Base-by-base conservation (phyloP, 1,140 invertebrate species). In the Delia radicum region DNA sequence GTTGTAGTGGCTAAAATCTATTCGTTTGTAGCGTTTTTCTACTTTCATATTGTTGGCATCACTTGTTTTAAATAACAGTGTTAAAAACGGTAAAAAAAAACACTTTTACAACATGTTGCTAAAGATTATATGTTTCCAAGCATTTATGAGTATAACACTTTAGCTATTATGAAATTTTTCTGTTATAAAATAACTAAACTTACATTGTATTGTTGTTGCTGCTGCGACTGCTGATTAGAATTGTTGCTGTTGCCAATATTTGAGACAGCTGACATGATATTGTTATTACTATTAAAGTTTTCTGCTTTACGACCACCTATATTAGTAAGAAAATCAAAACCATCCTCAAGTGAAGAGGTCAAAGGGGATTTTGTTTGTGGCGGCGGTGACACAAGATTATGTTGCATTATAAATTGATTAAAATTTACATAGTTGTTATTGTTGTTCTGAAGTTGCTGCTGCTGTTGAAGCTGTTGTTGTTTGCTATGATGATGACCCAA, bases 371-470 rank as follows among this genome's bases (percentile, higher is more conserved):
- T 55, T 21, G 48, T 55, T 55, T 55, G 48, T 18, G 18, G 48
- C 4, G 48, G 48, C 7, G 48, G 33, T 37, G 33, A 42, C 3
- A 37, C 37, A 24, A 85, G 75, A 79, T 85, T 85, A 76, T 85
- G 84, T 76, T 85, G 84, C 63, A 81, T 80, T 21, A 85, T 84
- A 76, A 85, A 85, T 78, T 85, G 84, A 78, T 84, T 85, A 55
- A 85, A 85, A 72, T 84, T 84, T 46, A 85, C 84, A 74, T 85
- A 85, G 76, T 85, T 85, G 73, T 82, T 85, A 71, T 82, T 84
- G n/a, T 33, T 69, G 24, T 69, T 69, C n/a, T 15, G 15, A 85
- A 84, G 77, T 83, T 85, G 74, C 81, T 85, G 74, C 80, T 82
- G n/a, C 26, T 63, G 15, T 63, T 63, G 15, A 27, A 27, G 15